Evolutionary conservation across 2,113 vertebrate genomes (phyloP).

Genomic region (Xiphophorus couchianus): DNA sequence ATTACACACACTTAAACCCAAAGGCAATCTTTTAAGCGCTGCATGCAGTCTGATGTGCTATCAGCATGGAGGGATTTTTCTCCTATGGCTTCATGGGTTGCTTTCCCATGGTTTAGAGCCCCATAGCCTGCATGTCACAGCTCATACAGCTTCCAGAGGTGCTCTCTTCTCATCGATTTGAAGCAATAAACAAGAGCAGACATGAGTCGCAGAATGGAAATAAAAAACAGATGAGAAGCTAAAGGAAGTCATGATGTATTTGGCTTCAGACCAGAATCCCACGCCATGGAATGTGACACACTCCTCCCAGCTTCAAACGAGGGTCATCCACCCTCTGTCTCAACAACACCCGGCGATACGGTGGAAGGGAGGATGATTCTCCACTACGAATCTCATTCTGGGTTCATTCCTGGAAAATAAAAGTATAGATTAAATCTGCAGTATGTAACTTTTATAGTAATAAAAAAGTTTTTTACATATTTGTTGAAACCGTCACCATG

Average conservation of each 20-base stretch:
- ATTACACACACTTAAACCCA: conserved; percentile 5
- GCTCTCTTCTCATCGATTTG: neutral
- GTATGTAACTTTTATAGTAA: too few relatives aligned
- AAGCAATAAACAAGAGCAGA: conserved; percentile 38
- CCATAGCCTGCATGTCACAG: neutral
- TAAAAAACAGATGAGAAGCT: conserved; percentile 30
- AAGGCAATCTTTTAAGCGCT: neutral
- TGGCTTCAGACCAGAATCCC: conserved; percentile 62
- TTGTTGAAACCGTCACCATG: too few relatives aligned
- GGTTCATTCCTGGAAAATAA: neutral
- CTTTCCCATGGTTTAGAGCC: conserved; percentile 9
- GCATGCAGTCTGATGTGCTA: neutral
- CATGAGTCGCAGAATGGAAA: conserved; percentile 16
- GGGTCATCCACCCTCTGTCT: conserved; percentile 26
- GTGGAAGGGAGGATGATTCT: neutral
- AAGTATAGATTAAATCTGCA: too few relatives aligned
- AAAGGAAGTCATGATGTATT: conserved; percentile 33
- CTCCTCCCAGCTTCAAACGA: neutral
- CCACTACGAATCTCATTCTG: neutral
- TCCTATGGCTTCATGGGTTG: neutral
- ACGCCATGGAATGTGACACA: conserved; percentile 32
- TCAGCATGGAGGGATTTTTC: conserved; percentile 5
- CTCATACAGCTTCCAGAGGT: neutral
- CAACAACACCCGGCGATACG: conserved; percentile 2
- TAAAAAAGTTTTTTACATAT: too few relatives aligned